Percentiles rank a stretch among this genome's conserved stretches.
phyloP scores from a whole-genome alignment of 2,797 vertebrate species.

The Pachyuromys duprasi region DNA sequence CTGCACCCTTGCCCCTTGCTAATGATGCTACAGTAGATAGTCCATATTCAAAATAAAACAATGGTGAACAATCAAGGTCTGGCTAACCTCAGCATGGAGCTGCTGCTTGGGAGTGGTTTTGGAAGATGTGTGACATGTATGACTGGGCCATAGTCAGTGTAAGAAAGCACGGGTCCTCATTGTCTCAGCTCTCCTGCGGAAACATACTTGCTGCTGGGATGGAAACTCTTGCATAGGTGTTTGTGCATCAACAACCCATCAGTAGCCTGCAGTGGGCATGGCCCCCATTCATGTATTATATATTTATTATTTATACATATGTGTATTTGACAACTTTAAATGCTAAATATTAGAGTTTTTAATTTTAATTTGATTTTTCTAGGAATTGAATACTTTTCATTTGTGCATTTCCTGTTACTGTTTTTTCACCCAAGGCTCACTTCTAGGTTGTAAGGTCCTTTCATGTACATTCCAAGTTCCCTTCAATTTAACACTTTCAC shows the following conservation, averaged over 20 bases:
- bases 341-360: neutral
- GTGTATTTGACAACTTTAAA: neutral
- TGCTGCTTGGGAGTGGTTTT: neutral
- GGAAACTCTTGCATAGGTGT: neutral
- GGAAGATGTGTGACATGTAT: neutral
- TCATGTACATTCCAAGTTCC: neutral
- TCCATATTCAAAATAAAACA: neutral
- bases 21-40: neutral
- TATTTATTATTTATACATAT: too few relatives aligned
- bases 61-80: neutral
- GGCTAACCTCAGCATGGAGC: neutral
- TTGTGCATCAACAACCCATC: neutral
- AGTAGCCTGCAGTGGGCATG: neutral
- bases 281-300: too few relatives aligned
- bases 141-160: neutral
- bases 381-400: neutral
- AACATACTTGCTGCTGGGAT: neutral
- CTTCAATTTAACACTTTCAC: neutral
- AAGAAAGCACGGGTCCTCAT: neutral
- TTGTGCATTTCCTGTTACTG: neutral
- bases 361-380: slow-evolving; percentile 14
- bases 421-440: neutral
- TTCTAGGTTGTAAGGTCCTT: neutral
- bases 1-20: neutral
- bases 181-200: neutral